Base-by-base conservation (phyloP, 2,888 invertebrate genomes). In the Diarsia brunnea region DNA sequence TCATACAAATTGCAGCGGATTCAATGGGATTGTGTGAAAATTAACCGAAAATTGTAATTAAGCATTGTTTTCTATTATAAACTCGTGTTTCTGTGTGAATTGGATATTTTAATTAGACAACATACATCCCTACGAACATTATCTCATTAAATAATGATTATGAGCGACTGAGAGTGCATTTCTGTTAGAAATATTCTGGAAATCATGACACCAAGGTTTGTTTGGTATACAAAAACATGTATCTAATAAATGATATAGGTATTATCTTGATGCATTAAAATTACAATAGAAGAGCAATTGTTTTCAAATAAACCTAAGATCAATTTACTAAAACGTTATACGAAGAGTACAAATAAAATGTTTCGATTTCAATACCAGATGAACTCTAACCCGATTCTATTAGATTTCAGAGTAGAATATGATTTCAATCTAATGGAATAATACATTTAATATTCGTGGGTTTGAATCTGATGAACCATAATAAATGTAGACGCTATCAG, bases 1-100 rank as follows among this genome's bases (percentile, higher is more conserved):
- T 85, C 81, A 82, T 75, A 82, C 79, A 79, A 88, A 85, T 84
- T 79, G 67, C 81, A 73, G 43, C 63, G 69, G 65, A 78, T 85
- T 87, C 72, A 79, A 82, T 78, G 60, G 49, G 70, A 76, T 83
- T 82, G 77, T 84, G 84, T 79, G 80, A 82, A 78, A 78, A 77
- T 84, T 66, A 51, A 73, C 70, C 69, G 67, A 80, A 87, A 82
- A 78, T 81, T 79, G 66, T 74, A 69, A 79, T 78, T 67, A 79
- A 58, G 71, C 73, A 84, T 77, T 79, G 75, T 86, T 71, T 72
- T 64, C 68, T 65, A 67, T 61, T 51, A 67, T 74, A 63, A 73
- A 77, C 64, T 70, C 51, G 38, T 55, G 65, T 78, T 68, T 43
- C 82, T 78, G 70, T 71, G 64, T 71, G 51, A 64, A 78, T 81